phyloP scores from a whole-genome alignment of 2,888 invertebrate genomes.

The Coremacera marginata region DNA sequence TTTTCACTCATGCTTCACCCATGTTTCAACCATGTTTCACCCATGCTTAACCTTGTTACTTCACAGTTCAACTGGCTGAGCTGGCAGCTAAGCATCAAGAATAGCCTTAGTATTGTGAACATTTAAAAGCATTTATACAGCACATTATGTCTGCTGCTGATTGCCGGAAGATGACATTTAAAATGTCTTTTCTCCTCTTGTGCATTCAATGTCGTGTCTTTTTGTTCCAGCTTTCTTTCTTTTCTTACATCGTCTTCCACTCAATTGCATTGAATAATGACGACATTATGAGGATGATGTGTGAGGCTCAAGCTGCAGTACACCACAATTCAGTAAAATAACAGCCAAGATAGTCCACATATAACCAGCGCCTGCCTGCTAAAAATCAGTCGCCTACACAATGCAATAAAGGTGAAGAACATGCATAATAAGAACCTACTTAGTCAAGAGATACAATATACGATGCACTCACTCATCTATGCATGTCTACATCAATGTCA shows the following conservation, averaged over 20 bases:
- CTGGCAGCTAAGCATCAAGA: background rate
- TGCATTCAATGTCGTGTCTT: conserved; percentile 12
- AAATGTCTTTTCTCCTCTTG: conserved; percentile 13
- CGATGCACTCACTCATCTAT: background rate
- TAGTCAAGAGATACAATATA: background rate
- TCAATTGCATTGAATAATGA: conserved; percentile 36
- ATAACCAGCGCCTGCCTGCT: background rate
- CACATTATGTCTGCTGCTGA: conserved; percentile 20
- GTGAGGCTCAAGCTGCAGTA: background rate
- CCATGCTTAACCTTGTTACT: background rate
- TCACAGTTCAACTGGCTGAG: background rate
- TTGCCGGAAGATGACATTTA: conserved; percentile 36
- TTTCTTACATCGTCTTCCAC: conserved; percentile 25
- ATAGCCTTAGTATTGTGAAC: background rate
- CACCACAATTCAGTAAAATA: background rate
- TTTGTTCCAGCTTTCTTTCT: conserved; percentile 47
- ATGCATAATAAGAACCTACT: conserved; percentile 33
- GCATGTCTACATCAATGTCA: conserved; percentile 30
- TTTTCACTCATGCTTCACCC: background rate
- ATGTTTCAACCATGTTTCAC: background rate
- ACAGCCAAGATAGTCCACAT: background rate
- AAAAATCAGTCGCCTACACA: conserved; percentile 34
- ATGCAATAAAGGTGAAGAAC: conserved; percentile 37
- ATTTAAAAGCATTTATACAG: background rate
- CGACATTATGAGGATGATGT: conserved; percentile 12